Evolutionary conservation across 2,797 vertebrate genomes (phyloP).

Genomic region (Phoxinus dragarum): DNA sequence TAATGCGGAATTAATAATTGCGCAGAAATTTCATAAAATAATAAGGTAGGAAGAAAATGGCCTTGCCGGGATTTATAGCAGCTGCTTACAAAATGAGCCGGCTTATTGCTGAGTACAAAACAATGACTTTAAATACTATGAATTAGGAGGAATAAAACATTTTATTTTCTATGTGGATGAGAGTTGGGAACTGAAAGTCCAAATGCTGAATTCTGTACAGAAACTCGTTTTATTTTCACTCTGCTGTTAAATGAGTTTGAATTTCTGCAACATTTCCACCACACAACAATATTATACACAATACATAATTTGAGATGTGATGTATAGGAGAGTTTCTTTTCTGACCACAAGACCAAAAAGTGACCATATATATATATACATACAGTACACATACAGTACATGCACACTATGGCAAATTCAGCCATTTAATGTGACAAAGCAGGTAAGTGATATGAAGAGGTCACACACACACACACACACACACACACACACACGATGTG

Average conservation of each 20-base stretch:
- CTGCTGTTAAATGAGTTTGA: background rate
- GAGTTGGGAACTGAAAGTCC: background rate
- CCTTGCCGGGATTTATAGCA: slow-evolving; percentile 5
- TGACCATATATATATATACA: background rate
- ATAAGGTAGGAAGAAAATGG: slow-evolving; percentile 18
- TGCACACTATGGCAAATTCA: background rate
- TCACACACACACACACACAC: background rate
- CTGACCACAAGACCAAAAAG: background rate
- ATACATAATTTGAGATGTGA: background rate
- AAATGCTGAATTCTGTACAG: slow-evolving; percentile 7
- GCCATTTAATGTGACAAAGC: background rate
- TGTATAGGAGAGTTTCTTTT: background rate
- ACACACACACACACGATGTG: background rate
- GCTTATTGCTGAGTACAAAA: slow-evolving; percentile 4
- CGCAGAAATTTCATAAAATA: background rate
- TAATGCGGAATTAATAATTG: slow-evolving; percentile 33
- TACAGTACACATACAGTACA: background rate
- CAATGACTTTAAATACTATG: slow-evolving; percentile 36
- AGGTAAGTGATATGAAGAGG: background rate
- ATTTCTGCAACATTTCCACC: background rate
- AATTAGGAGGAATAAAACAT: slow-evolving; percentile 17
- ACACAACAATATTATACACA: background rate
- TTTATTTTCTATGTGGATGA: background rate
- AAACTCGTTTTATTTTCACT: background rate
- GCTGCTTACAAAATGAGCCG: slow-evolving; percentile 9